These are phyloP conservation scores for Phylloscopus trochiloides DNA, from an alignment of 2,113 vertebrate species.

Conservation along the genomic window DNA sequence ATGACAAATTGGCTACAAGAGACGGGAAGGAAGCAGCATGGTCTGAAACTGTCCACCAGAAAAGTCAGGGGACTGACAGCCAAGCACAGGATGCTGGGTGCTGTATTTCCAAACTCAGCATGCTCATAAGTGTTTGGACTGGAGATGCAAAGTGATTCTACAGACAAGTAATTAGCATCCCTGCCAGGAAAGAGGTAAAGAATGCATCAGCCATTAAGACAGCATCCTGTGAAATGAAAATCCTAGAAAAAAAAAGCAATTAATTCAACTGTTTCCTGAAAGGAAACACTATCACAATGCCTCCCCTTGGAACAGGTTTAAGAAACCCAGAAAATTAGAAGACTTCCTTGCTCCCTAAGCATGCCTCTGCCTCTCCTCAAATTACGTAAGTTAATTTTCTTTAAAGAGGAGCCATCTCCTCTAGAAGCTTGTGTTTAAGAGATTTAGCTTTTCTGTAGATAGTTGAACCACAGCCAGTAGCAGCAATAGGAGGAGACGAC, in stretches of 20 bases:
- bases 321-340: slow-evolving; percentile 31
- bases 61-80: not conserved
- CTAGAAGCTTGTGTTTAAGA: slow-evolving; percentile 32
- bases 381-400: slow-evolving; percentile 6
- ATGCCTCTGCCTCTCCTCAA: not conserved
- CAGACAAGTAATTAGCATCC: slow-evolving; percentile 50
- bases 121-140: not conserved
- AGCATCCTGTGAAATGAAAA: slow-evolving; percentile 40
- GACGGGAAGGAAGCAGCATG: slow-evolving; percentile 10
- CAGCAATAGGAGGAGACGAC: not conserved
- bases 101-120: not conserved
- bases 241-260: not conserved
- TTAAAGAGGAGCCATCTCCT: slow-evolving; percentile 21
- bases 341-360: not conserved
- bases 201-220: slow-evolving; percentile 16
- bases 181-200: slow-evolving; percentile 41
- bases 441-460: slow-evolving; percentile 12
- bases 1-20: slow-evolving; percentile 17
- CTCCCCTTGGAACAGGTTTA: not conserved
- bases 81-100: slow-evolving; percentile 4
- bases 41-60: slow-evolving; percentile 16
- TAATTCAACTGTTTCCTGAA: slow-evolving; percentile 41
- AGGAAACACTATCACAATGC: not conserved
- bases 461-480: not conserved
- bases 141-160: slow-evolving; percentile 41